Evolutionary conservation across 2,888 invertebrate genomes (phyloP), one percentile per base, ranked within the genome.

Genomic region (Lochmaea crataegi): DNA sequence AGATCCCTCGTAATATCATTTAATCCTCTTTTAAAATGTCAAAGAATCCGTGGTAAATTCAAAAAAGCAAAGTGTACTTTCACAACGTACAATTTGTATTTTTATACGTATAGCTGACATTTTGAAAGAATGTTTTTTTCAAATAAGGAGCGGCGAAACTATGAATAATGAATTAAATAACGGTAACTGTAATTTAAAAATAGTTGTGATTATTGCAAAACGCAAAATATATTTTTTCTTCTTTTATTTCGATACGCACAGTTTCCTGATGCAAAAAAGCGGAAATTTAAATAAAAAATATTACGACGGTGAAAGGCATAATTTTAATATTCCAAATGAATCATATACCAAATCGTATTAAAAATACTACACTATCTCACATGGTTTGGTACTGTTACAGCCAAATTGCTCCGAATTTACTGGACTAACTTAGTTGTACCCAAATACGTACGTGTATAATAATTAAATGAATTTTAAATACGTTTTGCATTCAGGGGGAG

Each of bases 91-190:
- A 53, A n/a, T n/a, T n/a, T 7, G n/a, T 53, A 53, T 56, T 65
- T 56, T 65, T 65, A 42, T 65, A 41, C 65, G 63, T 63, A 41
- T 41, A 53, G 68, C 63, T 69, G 68, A 63, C 68, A 70, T 70
- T 70, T 70, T 53, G 56, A 41, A 64, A 42, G 18, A 10, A 12
- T 32, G 26, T 64, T 67, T 68, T 70, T 64, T 61, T 16, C 2
- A 14, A 51, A 12, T 41, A 45, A 70, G 69, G 69, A 64, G 69
- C 48, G 69, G 69, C 69, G 5, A 60, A 10, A 38, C n/a, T 68
- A 68, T 64, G 64, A 64, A 70, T 64, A 64, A 61, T 64, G 69
- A 64, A 70, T 70, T 56, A 64, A 63, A 64, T 57, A 64, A 70
- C 60, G 64, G 69, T 64, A 70, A 45, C 26, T 42, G 32, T 45